Evolutionary conservation across 2,113 vertebrate genomes (phyloP).

Genomic region (Nerophis lumbriciformis): DNA sequence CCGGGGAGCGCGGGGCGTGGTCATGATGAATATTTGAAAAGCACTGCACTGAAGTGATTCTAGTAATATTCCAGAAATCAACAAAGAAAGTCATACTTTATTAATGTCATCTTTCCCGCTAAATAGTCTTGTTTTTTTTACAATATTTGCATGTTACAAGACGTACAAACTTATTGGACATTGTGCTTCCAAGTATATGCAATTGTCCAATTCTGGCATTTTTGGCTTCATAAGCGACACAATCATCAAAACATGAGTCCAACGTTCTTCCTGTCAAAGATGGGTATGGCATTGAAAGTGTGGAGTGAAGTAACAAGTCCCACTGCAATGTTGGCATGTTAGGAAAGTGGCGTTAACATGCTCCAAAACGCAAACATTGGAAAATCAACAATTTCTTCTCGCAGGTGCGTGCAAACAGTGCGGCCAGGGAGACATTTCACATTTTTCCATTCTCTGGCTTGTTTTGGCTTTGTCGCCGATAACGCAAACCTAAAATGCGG

Average conservation of each 20-base stretch:
- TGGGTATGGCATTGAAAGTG: not conserved
- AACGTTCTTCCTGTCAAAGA: not conserved
- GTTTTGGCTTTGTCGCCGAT: no score
- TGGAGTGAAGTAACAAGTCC: constrained; percentile 7
- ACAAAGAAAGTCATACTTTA: constrained; percentile 36
- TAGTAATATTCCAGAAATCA: no score
- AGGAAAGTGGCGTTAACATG: not conserved
- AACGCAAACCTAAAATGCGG: no score
- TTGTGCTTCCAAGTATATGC: constrained; percentile 37
- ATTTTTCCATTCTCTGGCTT: no score
- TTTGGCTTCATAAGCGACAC: not conserved
- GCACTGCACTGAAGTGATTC: no score
- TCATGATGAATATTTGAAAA: no score
- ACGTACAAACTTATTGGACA: constrained; percentile 55
- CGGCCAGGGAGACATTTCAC: no score
- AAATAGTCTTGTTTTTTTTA: constrained; percentile 11
- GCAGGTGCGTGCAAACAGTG: no score
- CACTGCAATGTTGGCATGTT: not conserved
- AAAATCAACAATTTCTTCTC: not conserved
- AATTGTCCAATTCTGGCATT: constrained; percentile 27
- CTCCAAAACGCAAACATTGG: not conserved
- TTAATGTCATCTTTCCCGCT: constrained; percentile 2
- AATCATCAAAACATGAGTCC: not conserved
- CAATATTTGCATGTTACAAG: constrained; percentile 47
- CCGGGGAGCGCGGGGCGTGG: no score